Evolutionary conservation across 2,113 vertebrate species (phyloP), one percentile per base, ranked within the genome.

Genomic region (Alligator sinensis): DNA sequence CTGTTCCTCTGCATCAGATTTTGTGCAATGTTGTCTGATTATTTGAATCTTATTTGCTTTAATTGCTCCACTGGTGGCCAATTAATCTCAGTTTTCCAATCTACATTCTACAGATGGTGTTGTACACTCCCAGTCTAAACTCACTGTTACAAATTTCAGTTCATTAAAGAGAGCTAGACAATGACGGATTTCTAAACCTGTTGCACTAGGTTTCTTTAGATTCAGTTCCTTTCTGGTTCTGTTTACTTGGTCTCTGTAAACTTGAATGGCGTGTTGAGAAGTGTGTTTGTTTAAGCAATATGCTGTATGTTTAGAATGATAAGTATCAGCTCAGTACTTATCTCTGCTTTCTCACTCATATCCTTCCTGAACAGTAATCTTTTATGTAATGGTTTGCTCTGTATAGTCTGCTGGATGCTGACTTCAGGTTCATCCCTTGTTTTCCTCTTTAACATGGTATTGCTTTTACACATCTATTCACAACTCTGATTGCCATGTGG

Each of bases 101-200:
- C 80, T 94, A 79, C 87, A 79, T 79, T 87, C 93, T 93, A 91
- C 95, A 94, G 95, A 75, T 95, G 95, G 94, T 83, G 1, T 64
- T 94, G 94, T 66, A 79, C 92, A 58, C 86, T 84, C 89, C 60
- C 89, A 0, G 68, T 86, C 91, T 86, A 28, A 70, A 80, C 38
- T n/a, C 2, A 11, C 47, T 1, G 0, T 0, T 27, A 57, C 38
- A 14, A 2, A 10, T 54, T 7, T 25, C 3, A 1, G 22, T 25
- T 76, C 2, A 0, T 10, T 1, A 68, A 15, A 54, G 61, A 57
- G 63, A 57, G 87, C 54, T 66, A 8, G 22, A 1, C 4, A 2
- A 47, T 58, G 27, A 6, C 25, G 30, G 82, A 24, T 2, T 11
- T 82, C 59, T n/a, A 0, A 28, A 28, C 24, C n/a, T 1, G 4